These are phyloP conservation scores for Pipistrellus kuhlii DNA, from an alignment of 2,797 vertebrate species.

Conservation along the genomic window DNA sequence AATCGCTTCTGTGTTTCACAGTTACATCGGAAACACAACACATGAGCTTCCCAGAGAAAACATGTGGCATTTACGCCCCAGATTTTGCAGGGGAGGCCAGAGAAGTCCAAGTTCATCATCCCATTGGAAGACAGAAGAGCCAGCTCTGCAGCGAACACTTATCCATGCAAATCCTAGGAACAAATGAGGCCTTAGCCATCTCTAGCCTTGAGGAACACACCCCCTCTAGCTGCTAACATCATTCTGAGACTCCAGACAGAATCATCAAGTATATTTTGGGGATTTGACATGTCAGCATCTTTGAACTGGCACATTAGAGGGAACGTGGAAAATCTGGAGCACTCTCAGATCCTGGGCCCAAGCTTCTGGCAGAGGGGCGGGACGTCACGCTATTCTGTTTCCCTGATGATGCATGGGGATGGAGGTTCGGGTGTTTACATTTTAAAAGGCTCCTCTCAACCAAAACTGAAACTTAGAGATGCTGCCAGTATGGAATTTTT, in stretches of 20 bases:
- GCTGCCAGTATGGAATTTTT: slow-evolving; percentile 40
- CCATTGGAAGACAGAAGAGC: not conserved
- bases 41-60: not conserved
- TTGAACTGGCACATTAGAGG: not conserved
- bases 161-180: not conserved
- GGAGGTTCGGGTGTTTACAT: not conserved
- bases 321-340: not conserved
- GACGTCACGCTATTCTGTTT: not conserved
- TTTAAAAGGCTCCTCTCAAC: slow-evolving; percentile 46
- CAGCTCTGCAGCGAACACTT: not conserved
- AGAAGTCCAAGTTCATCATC: not conserved
- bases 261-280: not conserved
- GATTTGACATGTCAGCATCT: not conserved
- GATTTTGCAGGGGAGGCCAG: not conserved
- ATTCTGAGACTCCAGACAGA: not conserved
- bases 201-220: not conserved
- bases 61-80: too few relatives aligned
- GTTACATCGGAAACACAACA: not conserved
- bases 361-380: not conserved
- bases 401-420: not conserved
- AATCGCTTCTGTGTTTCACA: not conserved
- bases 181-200: not conserved
- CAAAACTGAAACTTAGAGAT: slow-evolving; percentile 82
- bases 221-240: not conserved
- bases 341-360: not conserved